These are phyloP conservation scores for Aptenodytes patagonicus DNA, from an alignment of 2,113 vertebrate genomes.

Conservation along the genomic window DNA sequence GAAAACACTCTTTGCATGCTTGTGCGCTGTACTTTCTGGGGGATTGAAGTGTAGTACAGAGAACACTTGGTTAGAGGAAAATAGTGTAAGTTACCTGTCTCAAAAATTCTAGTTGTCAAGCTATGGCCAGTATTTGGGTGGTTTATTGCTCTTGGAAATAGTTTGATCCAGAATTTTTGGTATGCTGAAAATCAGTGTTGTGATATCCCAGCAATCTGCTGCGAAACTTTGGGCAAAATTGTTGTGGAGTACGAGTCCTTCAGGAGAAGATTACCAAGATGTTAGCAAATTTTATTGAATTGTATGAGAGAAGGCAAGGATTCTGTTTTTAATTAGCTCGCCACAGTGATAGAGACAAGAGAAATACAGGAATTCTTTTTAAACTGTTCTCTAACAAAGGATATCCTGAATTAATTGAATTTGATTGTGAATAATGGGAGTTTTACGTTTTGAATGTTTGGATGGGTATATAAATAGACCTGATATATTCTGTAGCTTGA, in stretches of 20 bases:
- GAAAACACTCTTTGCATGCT: background rate
- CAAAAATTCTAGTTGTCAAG: background rate
- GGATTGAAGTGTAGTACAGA: background rate
- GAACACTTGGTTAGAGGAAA: background rate
- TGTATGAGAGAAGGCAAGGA: background rate
- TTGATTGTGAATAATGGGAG: background rate
- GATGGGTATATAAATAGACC: background rate
- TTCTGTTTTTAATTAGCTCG: background rate
- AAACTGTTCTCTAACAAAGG: background rate
- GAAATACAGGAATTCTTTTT: background rate
- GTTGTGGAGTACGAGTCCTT: background rate
- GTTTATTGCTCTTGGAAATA: background rate
- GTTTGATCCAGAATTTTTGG: background rate
- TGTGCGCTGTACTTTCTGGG: accelerated
- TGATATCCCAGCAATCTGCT: background rate
- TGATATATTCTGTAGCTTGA: background rate
- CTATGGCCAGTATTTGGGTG: background rate
- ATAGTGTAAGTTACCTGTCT: background rate
- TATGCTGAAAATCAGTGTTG: background rate
- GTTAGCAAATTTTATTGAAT: background rate
- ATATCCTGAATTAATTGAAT: background rate
- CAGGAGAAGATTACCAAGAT: background rate
- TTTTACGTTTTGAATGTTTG: background rate
- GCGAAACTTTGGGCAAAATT: background rate
- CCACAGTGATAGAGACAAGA: background rate